Evolutionary conservation across 2,113 vertebrate genomes (phyloP).

Genomic region (Scomber colias): DNA sequence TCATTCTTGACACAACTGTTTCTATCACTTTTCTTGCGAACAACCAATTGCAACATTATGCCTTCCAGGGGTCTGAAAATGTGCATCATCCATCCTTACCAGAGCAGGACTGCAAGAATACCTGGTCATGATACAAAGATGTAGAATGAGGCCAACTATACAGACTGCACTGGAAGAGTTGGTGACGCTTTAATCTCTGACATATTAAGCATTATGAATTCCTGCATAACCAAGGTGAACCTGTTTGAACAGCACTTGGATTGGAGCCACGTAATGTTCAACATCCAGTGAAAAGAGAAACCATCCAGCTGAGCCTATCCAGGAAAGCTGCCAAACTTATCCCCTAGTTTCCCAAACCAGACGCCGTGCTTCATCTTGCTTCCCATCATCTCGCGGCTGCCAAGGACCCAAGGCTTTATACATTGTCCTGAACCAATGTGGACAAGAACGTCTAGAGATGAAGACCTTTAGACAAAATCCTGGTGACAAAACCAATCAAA

Average conservation of each 20-base stretch:
- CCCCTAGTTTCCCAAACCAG: constrained; percentile 14
- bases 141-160: too few species aligned
- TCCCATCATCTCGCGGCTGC: background rate
- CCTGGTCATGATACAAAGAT: background rate
- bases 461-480: background rate
- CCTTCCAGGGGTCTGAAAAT: too few species aligned
- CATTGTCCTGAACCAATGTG: constrained; percentile 1
- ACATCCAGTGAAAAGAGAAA: background rate
- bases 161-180: too few species aligned
- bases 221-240: background rate
- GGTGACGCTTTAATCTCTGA: background rate
- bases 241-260: background rate
- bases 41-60: too few species aligned
- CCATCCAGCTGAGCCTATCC: constrained; percentile 1
- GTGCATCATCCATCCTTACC: background rate
- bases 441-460: constrained; percentile 1
- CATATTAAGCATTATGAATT: background rate
- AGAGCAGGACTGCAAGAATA: background rate
- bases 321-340: constrained; percentile 4
- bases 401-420: constrained; percentile 1
- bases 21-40: too few species aligned
- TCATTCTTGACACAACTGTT: too few species aligned
- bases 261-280: constrained; percentile 9
- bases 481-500: constrained; percentile 18
- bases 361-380: background rate